A percentile compares a stretch with the other conserved stretches of the same genome.
phyloP scores from a whole-genome alignment of 1,140 invertebrate genomes.

The Rhopalosiphum maidis region DNA sequence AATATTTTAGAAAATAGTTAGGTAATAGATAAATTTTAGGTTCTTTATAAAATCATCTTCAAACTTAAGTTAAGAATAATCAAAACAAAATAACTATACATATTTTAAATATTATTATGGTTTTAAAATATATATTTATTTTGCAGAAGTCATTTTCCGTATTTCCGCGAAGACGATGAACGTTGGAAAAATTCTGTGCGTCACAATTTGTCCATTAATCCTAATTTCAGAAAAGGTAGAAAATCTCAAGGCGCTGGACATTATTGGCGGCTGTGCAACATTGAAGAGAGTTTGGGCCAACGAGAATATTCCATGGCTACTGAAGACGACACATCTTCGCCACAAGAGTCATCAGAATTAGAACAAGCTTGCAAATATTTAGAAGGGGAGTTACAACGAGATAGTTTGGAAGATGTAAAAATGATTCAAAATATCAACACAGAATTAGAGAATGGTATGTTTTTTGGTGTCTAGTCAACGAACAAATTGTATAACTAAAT shows the following conservation, averaged over 20 bases:
- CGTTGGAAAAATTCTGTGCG: slow-evolving; percentile 90
- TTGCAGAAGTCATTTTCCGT: slow-evolving; percentile 81
- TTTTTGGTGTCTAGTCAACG: not conserved
- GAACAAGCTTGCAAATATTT: slow-evolving; percentile 53
- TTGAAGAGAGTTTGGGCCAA: slow-evolving; percentile 46
- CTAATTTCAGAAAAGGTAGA: slow-evolving; percentile 84
- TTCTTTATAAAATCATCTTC: too few relatives aligned
- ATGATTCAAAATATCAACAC: not conserved
- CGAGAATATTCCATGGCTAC: not conserved
- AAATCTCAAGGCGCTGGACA: slow-evolving; percentile 85
- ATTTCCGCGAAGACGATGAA: slow-evolving; percentile 85
- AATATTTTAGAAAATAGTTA: too few relatives aligned
- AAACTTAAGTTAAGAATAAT: too few relatives aligned
- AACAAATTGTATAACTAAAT: not conserved
- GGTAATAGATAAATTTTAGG: too few relatives aligned
- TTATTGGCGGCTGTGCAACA: slow-evolving; percentile 77
- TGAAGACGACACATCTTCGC: slow-evolving; percentile 33
- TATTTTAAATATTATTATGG: not conserved
- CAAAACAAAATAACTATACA: not conserved
- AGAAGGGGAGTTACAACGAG: slow-evolving; percentile 38
- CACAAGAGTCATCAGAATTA: slow-evolving; percentile 45
- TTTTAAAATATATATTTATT: slow-evolving; percentile 58
- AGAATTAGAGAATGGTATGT: slow-evolving; percentile 53
- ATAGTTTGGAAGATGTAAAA: slow-evolving; percentile 24
- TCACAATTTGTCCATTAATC: slow-evolving; percentile 88